A percentile compares a stretch with the other conserved stretches of the same genome.
Evolutionary conservation across 1,140 invertebrate genomes (phyloP).

Genomic region (Lethrus apterus): DNA sequence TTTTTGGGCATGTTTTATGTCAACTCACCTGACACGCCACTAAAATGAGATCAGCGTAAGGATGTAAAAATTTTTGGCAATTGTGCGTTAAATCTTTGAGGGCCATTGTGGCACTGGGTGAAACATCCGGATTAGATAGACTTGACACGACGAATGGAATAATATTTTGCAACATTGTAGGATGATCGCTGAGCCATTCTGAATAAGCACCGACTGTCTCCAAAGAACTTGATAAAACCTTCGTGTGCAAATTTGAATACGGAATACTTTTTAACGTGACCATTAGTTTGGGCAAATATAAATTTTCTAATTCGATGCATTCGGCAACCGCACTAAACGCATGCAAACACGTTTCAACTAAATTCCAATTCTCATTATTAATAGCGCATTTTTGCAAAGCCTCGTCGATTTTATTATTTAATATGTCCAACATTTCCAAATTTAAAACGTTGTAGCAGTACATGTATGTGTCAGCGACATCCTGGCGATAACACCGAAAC

Average conservation of each 20-base stretch:
- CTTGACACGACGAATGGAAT: slow-evolving; percentile 62
- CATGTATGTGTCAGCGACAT: slow-evolving; percentile 81
- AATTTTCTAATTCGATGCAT: slow-evolving; percentile 57
- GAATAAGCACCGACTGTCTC: slow-evolving; percentile 73
- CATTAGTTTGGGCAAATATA: slow-evolving; percentile 58
- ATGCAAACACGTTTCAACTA: slow-evolving; percentile 72
- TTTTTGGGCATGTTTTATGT: background rate
- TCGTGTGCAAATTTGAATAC: slow-evolving; percentile 51
- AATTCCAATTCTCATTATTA: slow-evolving; percentile 46
- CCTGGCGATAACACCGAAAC: slow-evolving; percentile 85
- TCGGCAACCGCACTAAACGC: slow-evolving; percentile 76
- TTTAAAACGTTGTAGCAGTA: slow-evolving; percentile 77
- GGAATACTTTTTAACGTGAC: slow-evolving; percentile 59
- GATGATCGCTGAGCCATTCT: slow-evolving; percentile 70
- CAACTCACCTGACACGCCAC: slow-evolving; percentile 49
- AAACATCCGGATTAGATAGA: slow-evolving; percentile 58
- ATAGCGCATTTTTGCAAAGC: slow-evolving; percentile 41
- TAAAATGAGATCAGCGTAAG: slow-evolving; percentile 64
- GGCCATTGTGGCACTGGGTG: slow-evolving; percentile 73
- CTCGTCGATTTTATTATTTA: slow-evolving; percentile 51
- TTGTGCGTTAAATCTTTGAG: slow-evolving; percentile 78
- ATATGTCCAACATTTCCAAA: slow-evolving; percentile 57
- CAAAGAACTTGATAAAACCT: slow-evolving; percentile 59
- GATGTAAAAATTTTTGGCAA: slow-evolving; percentile 62
- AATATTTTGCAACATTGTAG: slow-evolving; percentile 61